Base-by-base conservation (phyloP, 2,797 vertebrate genomes). In the Micromesistius poutassou region DNA sequence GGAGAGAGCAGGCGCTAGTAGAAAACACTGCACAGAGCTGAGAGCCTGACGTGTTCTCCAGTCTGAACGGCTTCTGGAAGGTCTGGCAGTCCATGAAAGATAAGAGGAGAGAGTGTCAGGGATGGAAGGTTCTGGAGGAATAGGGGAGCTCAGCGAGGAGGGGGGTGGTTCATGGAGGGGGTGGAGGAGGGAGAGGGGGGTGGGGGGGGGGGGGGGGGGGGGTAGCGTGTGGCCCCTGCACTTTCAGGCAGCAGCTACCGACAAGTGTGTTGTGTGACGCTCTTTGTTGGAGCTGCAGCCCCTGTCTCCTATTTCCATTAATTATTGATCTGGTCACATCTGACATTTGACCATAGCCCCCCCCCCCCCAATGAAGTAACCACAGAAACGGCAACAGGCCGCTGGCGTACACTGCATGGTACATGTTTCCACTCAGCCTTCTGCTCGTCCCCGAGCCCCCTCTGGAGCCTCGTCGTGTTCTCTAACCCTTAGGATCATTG, bases 301-400 rank as follows among this genome's bases (percentile, higher is more conserved):
- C 28, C 19, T 36, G 30, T 89, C 88, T 94, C 91, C 68, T 76
- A 79, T 94, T 93, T 81, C 92, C 80, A 77, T 94, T 76, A 77
- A 93, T 93, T 90, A 93, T 94, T 93, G 72, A 94, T 38, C 71
- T 86, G 85, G 80, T 84, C 84, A 86, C 74, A 86, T 88, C 71
- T 87, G 80, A 88, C 87, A 88, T 89, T 85, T 87, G 87, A 88
- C 85, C 73, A 82, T 83, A 87, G 85, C 72, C 75, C 78, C 75
- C 76, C 75, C 42, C 42, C 55, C 22, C 22, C n/a, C n/a, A n/a
- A 28, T 68, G n/a, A 68, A 68, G 62, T 68, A 68, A 68, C 62
- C 62, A 68, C 62, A 68, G 62, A 28, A 68, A 68, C 62, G 2
- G 62, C 25, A 68, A 66, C 10, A 28, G 62, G 25, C 62, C n/a